Evolutionary conservation across 2,113 vertebrate species (phyloP).

Genomic region (Phasianus colchicus): DNA sequence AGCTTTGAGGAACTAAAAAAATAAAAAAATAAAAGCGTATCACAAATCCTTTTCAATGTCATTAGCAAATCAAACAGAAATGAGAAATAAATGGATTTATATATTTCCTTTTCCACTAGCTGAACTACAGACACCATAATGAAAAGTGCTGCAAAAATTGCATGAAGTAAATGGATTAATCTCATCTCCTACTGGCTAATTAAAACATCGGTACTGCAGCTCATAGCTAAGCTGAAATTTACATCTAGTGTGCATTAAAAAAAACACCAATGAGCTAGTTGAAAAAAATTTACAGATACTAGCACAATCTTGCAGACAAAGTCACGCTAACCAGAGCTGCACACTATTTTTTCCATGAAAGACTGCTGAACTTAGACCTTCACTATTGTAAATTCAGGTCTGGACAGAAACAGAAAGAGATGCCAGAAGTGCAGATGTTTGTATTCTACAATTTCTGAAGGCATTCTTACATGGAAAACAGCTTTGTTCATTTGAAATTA

Average conservation of each 20-base stretch:
- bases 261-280: neutral
- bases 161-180: neutral
- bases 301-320: neutral
- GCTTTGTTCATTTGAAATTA: neutral
- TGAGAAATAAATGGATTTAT: neutral
- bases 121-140: neutral
- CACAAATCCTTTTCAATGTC: neutral
- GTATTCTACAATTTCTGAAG: neutral
- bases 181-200: neutral
- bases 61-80: neutral
- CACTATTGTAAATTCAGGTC: neutral
- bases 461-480: neutral
- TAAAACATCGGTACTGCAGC: neutral
- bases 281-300: neutral
- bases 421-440: neutral
- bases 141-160: neutral
- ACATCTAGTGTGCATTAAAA: neutral
- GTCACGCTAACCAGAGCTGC: neutral
- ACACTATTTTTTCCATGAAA: neutral
- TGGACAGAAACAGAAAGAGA: neutral
- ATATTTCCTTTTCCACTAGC: neutral
- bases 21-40: neutral
- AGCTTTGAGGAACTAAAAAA: neutral
- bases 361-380: neutral
- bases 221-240: neutral